Conservation (phyloP, 2,797 vertebrate genomes). For the Scolopax bukidnonensis region DNA sequence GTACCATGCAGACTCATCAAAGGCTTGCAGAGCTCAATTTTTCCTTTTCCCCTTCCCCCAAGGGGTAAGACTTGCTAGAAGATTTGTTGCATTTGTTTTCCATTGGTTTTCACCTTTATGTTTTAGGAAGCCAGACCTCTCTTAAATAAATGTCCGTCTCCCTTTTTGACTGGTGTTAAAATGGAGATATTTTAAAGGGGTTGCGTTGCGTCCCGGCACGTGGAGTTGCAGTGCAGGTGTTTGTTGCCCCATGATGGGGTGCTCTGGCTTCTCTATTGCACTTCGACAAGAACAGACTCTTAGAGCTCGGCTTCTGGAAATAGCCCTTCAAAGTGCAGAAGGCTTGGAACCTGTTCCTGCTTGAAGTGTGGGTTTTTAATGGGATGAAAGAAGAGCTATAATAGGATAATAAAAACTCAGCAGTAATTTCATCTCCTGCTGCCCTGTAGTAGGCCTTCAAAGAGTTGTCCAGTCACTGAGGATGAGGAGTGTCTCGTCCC, state of each 20-base stretch:
- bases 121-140: background rate
- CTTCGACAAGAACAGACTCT: background rate
- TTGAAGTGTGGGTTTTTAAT: conserved; percentile 42
- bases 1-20: background rate
- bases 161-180: background rate
- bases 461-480: background rate
- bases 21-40: background rate
- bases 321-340: conserved; percentile 12
- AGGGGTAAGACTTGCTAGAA: background rate
- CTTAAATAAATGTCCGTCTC: background rate
- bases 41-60: background rate
- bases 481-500: background rate
- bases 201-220: background rate
- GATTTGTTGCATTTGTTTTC: background rate
- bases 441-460: background rate
- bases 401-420: conserved; percentile 35
- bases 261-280: conserved; percentile 6
- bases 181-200: background rate
- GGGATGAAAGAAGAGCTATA: conserved; percentile 36
- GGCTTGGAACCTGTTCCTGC: conserved; percentile 17
- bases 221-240: background rate
- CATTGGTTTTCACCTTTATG: background rate
- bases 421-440: conserved; percentile 30
- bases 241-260: background rate
- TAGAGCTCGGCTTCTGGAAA: conserved; percentile 11